Evolutionary conservation across 2,888 invertebrate genomes (phyloP), one percentile per base, ranked within the genome.

Genomic region (Sphaerophoria taeniata): DNA sequence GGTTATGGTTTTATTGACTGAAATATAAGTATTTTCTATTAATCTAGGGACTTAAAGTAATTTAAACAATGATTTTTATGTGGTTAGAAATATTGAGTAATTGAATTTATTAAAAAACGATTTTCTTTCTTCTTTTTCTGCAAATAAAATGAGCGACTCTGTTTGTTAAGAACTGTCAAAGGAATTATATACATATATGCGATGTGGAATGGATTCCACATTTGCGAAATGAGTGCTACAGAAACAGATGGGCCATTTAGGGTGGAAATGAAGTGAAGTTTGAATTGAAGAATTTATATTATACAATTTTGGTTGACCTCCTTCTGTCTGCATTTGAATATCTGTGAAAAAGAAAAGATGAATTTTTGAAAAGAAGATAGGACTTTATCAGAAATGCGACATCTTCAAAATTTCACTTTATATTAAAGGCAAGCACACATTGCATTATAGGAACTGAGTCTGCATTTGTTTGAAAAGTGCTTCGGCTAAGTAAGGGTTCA

Each of bases 111-210:
- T 53, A 67, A 67, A 53, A 53, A 53, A 49, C 34, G 34, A 36
- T 63, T 63, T 61, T 63, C 33, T 34, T 9, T 58, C 39, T 34
- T 43, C 24, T 60, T 60, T 60, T 53, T 67, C 67, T 53, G 67
- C 51, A 67, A 67, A 67, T 67, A 53, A 67, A 67, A 67, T 67
- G 67, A 67, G 67, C 67, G 67, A 67, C 67, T 65, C 65, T 67
- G 67, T 67, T 67, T 67, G 67, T 67, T 36, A 53, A 53, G 67
- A 67, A 67, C 67, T 67, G 67, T 67, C 67, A 67, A 67, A 39
- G n/a, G 39, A 53, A 39, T 39, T 67, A 53, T 60, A 6, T 43
- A 43, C 9, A 7, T 24, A 24, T 24, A 24, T 24, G 24, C 24
- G 24, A 24, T 39, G 39, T 63, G 34, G 11, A 12, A 65, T 65